phyloP scores from a whole-genome alignment of 2,888 invertebrate genomes.

The Drosophila kuntzei region DNA sequence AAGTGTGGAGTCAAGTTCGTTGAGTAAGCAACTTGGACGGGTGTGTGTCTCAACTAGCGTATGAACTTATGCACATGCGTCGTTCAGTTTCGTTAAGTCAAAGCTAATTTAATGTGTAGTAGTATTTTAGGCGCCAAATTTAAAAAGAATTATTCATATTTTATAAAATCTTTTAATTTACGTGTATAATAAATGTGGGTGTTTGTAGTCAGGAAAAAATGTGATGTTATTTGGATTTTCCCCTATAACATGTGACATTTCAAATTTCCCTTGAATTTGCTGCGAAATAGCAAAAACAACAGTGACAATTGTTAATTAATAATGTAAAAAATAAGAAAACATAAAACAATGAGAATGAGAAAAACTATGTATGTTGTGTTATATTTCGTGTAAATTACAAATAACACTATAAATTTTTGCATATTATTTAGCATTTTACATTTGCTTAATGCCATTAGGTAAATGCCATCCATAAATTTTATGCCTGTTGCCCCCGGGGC shows the following conservation, averaged over 20 bases:
- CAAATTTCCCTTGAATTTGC: neutral
- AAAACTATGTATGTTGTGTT: slow-evolving; percentile 48
- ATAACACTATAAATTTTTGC: slow-evolving; percentile 71
- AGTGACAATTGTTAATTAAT: slow-evolving; percentile 6
- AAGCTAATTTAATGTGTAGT: neutral
- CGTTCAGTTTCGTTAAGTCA: neutral
- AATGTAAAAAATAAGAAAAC: neutral
- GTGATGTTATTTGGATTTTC: neutral
- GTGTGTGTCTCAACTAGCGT: slow-evolving; percentile 2
- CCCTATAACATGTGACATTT: slow-evolving; percentile 6
- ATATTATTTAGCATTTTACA: slow-evolving; percentile 53
- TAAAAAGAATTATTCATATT: neutral
- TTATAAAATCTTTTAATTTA: neutral
- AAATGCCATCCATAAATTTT: slow-evolving; percentile 77
- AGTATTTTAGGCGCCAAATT: neutral
- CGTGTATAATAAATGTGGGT: neutral
- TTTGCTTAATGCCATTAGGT: slow-evolving; percentile 61
- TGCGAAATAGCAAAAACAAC: neutral
- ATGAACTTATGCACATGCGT: neutral
- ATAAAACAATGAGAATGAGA: slow-evolving; percentile 2
- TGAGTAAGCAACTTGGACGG: neutral
- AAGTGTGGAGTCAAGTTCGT: neutral
- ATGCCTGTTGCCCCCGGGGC: slow-evolving; percentile 24
- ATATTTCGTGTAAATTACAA: slow-evolving; percentile 73
- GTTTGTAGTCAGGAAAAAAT: neutral